Evolutionary conservation across 2,113 vertebrate species (phyloP).

Genomic region (Rutilus rutilus): DNA sequence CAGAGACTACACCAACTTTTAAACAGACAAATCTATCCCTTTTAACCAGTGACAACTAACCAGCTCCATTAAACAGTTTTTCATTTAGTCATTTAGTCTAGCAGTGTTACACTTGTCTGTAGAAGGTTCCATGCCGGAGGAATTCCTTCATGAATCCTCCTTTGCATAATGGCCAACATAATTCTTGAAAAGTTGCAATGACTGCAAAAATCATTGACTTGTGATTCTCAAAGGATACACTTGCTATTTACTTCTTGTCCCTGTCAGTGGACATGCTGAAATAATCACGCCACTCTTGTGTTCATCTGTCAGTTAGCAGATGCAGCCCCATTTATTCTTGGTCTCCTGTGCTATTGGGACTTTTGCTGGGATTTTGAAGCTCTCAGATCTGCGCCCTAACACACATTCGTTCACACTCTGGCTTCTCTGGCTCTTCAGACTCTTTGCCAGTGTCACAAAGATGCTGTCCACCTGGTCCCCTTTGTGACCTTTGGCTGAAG

Average conservation of each 20-base stretch:
- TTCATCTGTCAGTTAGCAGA: slow-evolving; percentile 78
- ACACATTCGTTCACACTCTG: slow-evolving; percentile 63
- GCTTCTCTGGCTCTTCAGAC: slow-evolving; percentile 86
- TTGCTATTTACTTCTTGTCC: not conserved
- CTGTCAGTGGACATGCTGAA: not conserved
- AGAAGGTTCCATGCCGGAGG: too few species aligned
- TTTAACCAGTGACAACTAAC: too few species aligned
- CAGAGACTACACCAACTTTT: too few species aligned
- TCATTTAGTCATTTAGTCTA: too few species aligned
- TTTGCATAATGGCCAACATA: too few species aligned
- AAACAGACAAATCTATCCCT: too few species aligned
- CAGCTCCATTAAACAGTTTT: too few species aligned
- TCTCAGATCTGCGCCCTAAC: not conserved
- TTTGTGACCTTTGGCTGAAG: slow-evolving; percentile 87
- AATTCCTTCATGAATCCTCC: too few species aligned
- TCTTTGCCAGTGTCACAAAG: slow-evolving; percentile 87
- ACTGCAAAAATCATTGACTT: not conserved
- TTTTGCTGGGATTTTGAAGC: slow-evolving; percentile 71
- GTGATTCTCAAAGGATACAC: not conserved
- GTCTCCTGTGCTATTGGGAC: slow-evolving; percentile 69
- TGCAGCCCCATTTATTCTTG: slow-evolving; percentile 81
- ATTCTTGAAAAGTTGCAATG: too few species aligned
- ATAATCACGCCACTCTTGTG: not conserved
- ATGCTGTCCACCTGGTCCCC: slow-evolving; percentile 89
- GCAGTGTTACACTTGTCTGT: too few species aligned